Percentiles rank a stretch among this genome's conserved stretches.
phyloP scores from a whole-genome alignment of 2,113 vertebrate genomes.

The Poecilia latipinna region DNA sequence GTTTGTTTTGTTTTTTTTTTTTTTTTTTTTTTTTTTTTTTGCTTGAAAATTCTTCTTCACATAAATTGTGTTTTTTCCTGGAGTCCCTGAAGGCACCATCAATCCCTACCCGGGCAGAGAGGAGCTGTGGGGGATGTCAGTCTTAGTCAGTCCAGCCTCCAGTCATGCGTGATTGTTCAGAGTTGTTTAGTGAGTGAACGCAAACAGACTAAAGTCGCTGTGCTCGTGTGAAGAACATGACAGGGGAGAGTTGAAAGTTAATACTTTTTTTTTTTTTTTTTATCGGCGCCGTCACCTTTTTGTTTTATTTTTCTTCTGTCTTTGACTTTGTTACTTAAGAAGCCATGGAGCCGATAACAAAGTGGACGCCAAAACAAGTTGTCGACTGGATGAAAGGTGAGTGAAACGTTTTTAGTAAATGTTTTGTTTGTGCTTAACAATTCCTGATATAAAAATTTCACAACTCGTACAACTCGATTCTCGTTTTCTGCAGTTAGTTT shows the following conservation, averaged over 20 bases:
- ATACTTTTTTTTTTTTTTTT: too few relatives aligned
- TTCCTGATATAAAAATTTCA: neutral
- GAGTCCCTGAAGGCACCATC: constrained; percentile 37
- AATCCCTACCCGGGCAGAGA: constrained; percentile 7
- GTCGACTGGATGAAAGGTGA: constrained; percentile 85
- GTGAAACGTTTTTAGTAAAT: neutral
- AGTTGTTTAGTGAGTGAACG: constrained; percentile 42
- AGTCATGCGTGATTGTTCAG: constrained; percentile 36
- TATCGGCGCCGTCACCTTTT: too few relatives aligned
- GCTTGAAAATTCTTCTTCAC: neutral
- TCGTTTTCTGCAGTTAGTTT: constrained; percentile 60
- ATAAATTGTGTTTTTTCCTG: neutral
- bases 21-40: neutral
- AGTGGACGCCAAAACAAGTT: constrained; percentile 84
- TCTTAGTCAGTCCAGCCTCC: constrained; percentile 22
- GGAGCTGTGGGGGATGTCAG: constrained; percentile 40
- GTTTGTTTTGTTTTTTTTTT: neutral
- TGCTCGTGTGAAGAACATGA: constrained; percentile 49
- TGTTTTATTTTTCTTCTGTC: neutral
- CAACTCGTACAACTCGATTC: neutral
- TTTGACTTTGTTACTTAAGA: constrained; percentile 3
- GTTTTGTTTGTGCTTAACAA: too few relatives aligned
- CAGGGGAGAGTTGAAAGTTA: neutral
- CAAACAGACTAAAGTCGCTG: constrained; percentile 11
- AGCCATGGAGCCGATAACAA: constrained; percentile 83